phyloP scores from a whole-genome alignment of 2,888 invertebrate genomes.

The Rhyacophila evoluta region DNA sequence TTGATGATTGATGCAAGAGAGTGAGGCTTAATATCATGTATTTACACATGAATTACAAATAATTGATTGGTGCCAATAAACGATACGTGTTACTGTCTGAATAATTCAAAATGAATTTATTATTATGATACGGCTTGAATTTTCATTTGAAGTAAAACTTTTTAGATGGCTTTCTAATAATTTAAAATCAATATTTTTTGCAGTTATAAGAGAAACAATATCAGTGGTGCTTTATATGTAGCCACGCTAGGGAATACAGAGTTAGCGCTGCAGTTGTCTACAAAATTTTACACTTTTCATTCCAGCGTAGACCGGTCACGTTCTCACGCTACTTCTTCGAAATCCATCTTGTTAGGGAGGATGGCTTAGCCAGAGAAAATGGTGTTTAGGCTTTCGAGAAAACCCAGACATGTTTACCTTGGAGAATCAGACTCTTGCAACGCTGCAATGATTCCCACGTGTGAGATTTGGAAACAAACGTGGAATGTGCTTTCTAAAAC shows the following conservation, averaged over 20 bases:
- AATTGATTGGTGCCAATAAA: too few relatives aligned
- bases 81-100: too few relatives aligned
- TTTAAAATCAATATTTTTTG: not conserved
- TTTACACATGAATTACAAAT: too few relatives aligned
- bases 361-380: not conserved
- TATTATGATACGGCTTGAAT: too few relatives aligned
- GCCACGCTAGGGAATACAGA: not conserved
- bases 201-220: too few relatives aligned
- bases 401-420: constrained; percentile 32
- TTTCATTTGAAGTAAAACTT: too few relatives aligned
- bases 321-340: constrained; percentile 8
- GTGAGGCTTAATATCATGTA: too few relatives aligned
- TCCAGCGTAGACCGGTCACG: constrained; percentile 29
- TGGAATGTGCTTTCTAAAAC: constrained; percentile 29
- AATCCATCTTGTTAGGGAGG: constrained; percentile 34
- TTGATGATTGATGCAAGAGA: too few relatives aligned
- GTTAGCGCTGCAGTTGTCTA: constrained; percentile 32
- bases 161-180: too few relatives aligned
- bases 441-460: constrained; percentile 39
- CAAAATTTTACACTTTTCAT: constrained; percentile 32
- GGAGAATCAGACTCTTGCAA: constrained; percentile 39
- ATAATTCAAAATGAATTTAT: too few relatives aligned
- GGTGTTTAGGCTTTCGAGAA: not conserved
- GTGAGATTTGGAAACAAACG: constrained; percentile 29
- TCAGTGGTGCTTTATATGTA: not conserved